These are phyloP conservation scores for Mormyrops boulengeri DNA, from an alignment of 2,797 vertebrate genomes.

Conservation along the genomic window DNA sequence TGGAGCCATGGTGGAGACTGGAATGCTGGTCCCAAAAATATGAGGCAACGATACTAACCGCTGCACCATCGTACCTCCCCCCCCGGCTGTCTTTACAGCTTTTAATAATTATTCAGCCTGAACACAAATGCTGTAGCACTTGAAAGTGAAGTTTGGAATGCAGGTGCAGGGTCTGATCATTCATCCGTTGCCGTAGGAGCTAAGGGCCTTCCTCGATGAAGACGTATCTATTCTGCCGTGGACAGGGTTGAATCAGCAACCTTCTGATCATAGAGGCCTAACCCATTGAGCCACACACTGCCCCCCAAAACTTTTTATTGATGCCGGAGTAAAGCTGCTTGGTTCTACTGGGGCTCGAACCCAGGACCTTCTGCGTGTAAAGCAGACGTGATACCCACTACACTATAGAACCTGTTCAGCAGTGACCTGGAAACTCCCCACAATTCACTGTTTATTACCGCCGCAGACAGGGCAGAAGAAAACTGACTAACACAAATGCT, in stretches of 20 bases:
- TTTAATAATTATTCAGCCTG: not conserved
- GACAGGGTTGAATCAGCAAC: not conserved
- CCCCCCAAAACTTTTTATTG: not conserved
- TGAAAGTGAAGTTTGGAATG: not conserved
- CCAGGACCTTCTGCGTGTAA: conserved; percentile 48
- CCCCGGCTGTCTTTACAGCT: not conserved
- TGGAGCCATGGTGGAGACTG: not conserved
- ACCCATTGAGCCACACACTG: not conserved
- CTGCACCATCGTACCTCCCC: not conserved
- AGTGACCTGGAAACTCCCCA: not conserved
- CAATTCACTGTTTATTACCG: not conserved
- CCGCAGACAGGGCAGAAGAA: not conserved
- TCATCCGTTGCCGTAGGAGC: not conserved
- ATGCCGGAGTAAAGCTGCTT: not conserved
- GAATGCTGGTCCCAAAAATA: not conserved
- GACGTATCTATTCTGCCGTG: not conserved
- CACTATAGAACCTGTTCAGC: conserved; percentile 42
- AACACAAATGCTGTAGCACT: not conserved
- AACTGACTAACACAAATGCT: not conserved
- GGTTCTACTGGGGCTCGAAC: conserved; percentile 45
- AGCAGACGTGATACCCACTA: conserved; percentile 53
- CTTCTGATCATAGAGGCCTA: not conserved
- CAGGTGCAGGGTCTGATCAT: not conserved
- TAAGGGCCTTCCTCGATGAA: not conserved
- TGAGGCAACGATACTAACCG: not conserved